Evolutionary conservation across 2,888 invertebrate species (phyloP), one percentile per base, ranked within the genome.

Genomic region (Protophormia terraenovae): DNA sequence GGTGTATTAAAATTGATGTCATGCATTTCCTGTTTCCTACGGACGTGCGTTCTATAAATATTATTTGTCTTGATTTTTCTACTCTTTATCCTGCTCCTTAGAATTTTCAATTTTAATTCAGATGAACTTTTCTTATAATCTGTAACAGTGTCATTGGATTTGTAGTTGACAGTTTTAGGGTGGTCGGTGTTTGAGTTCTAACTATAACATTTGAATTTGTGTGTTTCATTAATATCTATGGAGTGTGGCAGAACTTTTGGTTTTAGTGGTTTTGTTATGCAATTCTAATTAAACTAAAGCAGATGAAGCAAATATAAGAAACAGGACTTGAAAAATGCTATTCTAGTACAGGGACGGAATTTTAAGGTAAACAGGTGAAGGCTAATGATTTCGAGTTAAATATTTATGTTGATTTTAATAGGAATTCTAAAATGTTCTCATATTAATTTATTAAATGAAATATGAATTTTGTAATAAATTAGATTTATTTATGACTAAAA

Each of bases 1-100:
- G 12, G 50, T 71, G 77, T 73, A 77, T 85, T 79, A 66, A 75
- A 85, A 85, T 85, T 78, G 78, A 85, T 85, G 85, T 82, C 85
- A 85, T 82, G 78, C 71, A 82, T 75, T 79, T 85, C 85, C 82
- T 78, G 82, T 64, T 82, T 79, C 75, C 82, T 58, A 19, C 50
- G 71, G 78, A 85, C 82, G 85, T 82, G 85, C 71, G 64, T 85
- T 82, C 62, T 29, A 79, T 10, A 78, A 67, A 41, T 67, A 75
- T 50, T 75, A n/a, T 79, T 69, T 47, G 41, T 19, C 62, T 72
- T 75, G 24, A 24, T 69, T 69, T 35, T 19, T 60, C 4, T 41
- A 8, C 16, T 27, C 14, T 45, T 0, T 29, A 24, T 19, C 35
- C 14, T 14, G 8, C 16, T 29, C 7, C 10, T 14, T 50, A 41